Percentiles rank a stretch among this genome's conserved stretches.
These are phyloP conservation scores for Erannis defoliaria DNA, from an alignment of 2,888 invertebrate genomes.

Conservation along the genomic window DNA sequence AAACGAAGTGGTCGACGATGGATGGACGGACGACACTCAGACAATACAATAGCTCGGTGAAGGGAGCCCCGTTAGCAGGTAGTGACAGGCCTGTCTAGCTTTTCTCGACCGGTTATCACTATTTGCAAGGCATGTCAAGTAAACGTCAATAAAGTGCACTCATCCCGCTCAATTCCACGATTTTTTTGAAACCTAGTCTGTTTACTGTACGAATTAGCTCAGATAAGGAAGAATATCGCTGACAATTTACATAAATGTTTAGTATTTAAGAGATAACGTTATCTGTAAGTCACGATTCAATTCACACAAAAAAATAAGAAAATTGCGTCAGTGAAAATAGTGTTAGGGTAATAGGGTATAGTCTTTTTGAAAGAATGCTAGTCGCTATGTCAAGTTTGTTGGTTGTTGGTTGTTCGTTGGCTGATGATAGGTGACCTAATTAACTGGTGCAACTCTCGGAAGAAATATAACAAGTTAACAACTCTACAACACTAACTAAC, in stretches of 20 bases:
- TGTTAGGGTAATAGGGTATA: too few relatives aligned
- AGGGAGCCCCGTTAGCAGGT: slow-evolving; percentile 24
- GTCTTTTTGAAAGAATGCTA: not conserved
- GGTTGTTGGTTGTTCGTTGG: too few relatives aligned
- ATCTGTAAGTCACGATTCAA: not conserved
- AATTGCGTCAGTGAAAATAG: not conserved
- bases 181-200: not conserved
- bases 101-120: slow-evolving; percentile 24
- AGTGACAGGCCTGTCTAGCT: slow-evolving; percentile 3
- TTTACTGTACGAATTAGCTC: slow-evolving; percentile 5
- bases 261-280: not conserved
- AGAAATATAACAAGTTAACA: slow-evolving; percentile 19
- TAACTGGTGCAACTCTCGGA: slow-evolving; percentile 17
- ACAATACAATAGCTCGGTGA: not conserved
- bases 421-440: slow-evolving; percentile 18
- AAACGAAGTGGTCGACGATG: slow-evolving; percentile 2
- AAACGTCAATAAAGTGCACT: slow-evolving; percentile 13
- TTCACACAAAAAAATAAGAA: not conserved
- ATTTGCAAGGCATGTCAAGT: slow-evolving; percentile 30
- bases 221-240: slow-evolving; percentile 14
- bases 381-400: slow-evolving; percentile 8
- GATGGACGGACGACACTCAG: too few relatives aligned
- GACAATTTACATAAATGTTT: not conserved
- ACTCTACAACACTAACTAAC: slow-evolving; percentile 10
- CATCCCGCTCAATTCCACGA: not conserved